Evolutionary conservation across 2,888 invertebrate genomes (phyloP).

Genomic region (Alcis repandata): DNA sequence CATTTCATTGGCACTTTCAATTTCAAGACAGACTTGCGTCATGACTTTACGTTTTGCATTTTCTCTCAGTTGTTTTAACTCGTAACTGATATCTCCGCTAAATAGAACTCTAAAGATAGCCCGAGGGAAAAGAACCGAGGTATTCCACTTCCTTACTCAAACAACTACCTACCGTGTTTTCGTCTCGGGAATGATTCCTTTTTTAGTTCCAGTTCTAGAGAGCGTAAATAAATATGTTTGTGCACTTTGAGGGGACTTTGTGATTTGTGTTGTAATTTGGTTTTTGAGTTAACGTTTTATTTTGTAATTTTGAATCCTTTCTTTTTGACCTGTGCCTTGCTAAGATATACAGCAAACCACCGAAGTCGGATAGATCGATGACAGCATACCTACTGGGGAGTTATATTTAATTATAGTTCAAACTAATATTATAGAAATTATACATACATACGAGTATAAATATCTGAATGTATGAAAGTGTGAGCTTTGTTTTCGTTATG

Average conservation of each 20-base stretch:
- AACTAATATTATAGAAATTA: too few species aligned
- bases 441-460: too few species aligned
- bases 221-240: constrained; percentile 16
- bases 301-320: not conserved
- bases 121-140: constrained; percentile 42
- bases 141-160: constrained; percentile 41
- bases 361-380: too few species aligned
- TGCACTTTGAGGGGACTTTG: constrained; percentile 6
- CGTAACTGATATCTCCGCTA: constrained; percentile 38
- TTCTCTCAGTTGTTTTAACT: constrained; percentile 12
- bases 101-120: constrained; percentile 48
- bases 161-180: constrained; percentile 42
- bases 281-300: not conserved
- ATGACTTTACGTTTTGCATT: not conserved
- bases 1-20: too few species aligned
- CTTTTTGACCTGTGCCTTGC: too few species aligned
- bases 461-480: too few species aligned
- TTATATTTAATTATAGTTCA: too few species aligned
- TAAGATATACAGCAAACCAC: too few species aligned
- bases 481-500: too few species aligned
- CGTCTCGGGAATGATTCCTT: constrained; percentile 35
- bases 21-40: not conserved
- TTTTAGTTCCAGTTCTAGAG: constrained; percentile 20
- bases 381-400: too few species aligned
- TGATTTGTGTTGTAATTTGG: constrained; percentile 4